Evolutionary conservation across 1,140 invertebrate genomes (phyloP).

Genomic region (Lepidotrigona ventralis): DNA sequence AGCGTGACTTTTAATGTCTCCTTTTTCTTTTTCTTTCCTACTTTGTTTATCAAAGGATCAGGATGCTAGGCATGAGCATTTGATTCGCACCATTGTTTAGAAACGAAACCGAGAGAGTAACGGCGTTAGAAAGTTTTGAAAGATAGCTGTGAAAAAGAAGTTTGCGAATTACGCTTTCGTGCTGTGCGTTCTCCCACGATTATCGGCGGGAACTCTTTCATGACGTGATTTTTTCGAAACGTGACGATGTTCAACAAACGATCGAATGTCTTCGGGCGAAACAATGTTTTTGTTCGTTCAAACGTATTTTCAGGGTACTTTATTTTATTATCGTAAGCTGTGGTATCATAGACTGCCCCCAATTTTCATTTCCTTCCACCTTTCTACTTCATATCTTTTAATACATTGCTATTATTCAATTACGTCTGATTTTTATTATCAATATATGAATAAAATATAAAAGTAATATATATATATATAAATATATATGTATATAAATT

Average conservation of each 20-base stretch:
- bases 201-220: background rate
- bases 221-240: background rate
- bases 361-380: too few species aligned
- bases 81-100: slow-evolving; percentile 35
- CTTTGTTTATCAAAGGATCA: background rate
- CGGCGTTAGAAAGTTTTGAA: slow-evolving; percentile 38
- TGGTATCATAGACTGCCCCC: too few species aligned
- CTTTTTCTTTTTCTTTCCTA: too few species aligned
- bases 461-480: too few species aligned
- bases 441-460: too few species aligned
- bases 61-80: background rate
- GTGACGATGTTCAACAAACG: background rate
- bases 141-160: slow-evolving; percentile 17
- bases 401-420: too few species aligned
- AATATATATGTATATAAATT: too few species aligned
- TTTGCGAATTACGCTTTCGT: slow-evolving; percentile 26
- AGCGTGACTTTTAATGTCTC: background rate
- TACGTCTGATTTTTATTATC: too few species aligned
- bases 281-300: too few species aligned
- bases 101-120: slow-evolving; percentile 23
- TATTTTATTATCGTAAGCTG: too few species aligned
- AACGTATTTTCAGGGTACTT: background rate
- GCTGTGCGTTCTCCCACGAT: background rate
- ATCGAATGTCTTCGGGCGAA: too few species aligned
- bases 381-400: too few species aligned